Evolutionary conservation across 2,113 vertebrate species (phyloP), one percentile per base, ranked within the genome.

Genomic region (Mionectes macconnelli): DNA sequence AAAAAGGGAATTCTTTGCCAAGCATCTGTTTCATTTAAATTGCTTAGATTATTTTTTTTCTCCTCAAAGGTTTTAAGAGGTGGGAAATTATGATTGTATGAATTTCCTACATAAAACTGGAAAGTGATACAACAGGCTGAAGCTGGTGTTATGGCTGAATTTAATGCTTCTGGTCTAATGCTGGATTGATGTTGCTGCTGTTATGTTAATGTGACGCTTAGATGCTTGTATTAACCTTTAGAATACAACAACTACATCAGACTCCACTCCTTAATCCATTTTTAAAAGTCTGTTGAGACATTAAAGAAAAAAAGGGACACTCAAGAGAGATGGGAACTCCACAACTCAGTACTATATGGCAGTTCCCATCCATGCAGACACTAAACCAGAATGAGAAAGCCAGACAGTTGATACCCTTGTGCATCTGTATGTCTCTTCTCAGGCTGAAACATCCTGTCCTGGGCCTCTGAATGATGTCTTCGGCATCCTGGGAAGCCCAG

Each of bases 101-200:
- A 31, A 25, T 64, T 78, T 40, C 20, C 74, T 49, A 9, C 10
- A 47, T 69, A 35, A 89, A 84, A 79, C 16, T 76, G 42, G 45
- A 84, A 76, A 73, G 12, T 23, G n/a, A 31, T 39, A 37, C 20
- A 64, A 35, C 6, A 69, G 53, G 37, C 42, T 33, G 24, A 66
- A 82, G 60, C 49, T 90, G 12, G 17, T 3, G 4, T 62, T 75
- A 69, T 66, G 75, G 15, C 35, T 69, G 57, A 70, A 73, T 91
- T 82, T 76, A 79, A 14, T 80, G 62, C 33, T 37, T 92, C 60
- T 49, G 33, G 0, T 89, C 62, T 87, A 30, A 64, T 9, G 33
- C 35, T 62, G 62, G n/a, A 82, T 69, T 93, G 74, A 87, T 87
- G 86, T 89, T 79, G 64, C 47, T 79, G 33, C 30, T 94, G 23